A percentile compares a stretch with the other conserved stretches of the same genome.
Evolutionary conservation across 92 coral and sea anemone species (phyloP).

Genomic region (Porites cylindrica): DNA sequence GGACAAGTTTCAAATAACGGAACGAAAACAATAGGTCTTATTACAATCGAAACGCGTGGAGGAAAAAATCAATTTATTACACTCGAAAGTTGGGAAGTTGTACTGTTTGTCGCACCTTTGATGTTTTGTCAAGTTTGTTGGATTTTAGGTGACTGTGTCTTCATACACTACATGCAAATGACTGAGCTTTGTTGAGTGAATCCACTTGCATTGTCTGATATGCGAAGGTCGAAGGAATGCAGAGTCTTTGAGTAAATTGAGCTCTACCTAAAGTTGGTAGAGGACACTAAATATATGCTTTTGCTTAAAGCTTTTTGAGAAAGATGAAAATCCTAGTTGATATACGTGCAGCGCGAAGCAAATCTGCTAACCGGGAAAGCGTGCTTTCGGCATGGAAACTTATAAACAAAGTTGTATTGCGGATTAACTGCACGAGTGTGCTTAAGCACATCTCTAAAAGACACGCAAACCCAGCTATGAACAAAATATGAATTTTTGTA

Average conservation of each 20-base stretch:
- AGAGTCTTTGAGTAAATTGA: not conserved
- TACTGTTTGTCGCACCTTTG: too few species aligned
- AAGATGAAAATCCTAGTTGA: too few species aligned
- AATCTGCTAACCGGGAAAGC: not conserved
- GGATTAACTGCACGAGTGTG: not conserved
- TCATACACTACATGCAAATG: not conserved
- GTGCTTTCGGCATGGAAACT: not conserved
- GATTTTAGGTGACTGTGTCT: not conserved
- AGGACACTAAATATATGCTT: too few species aligned
- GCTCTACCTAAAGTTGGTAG: not conserved
- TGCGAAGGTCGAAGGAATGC: not conserved
- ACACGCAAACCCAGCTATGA: not conserved
- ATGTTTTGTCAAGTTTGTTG: too few species aligned
- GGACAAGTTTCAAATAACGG: conserved; percentile 15
- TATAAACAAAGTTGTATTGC: not conserved
- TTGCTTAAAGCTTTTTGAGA: too few species aligned
- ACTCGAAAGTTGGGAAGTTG: too few species aligned
- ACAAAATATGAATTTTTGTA: not conserved
- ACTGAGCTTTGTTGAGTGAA: not conserved
- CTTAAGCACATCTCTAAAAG: not conserved
- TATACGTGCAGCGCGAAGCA: too few species aligned
- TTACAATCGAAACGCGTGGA: too few species aligned
- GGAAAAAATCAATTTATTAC: too few species aligned
- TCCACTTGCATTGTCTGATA: not conserved
- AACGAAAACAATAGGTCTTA: conserved; percentile 3